Evolutionary conservation across 2,113 vertebrate species (phyloP).

Genomic region (Rana temporaria): DNA sequence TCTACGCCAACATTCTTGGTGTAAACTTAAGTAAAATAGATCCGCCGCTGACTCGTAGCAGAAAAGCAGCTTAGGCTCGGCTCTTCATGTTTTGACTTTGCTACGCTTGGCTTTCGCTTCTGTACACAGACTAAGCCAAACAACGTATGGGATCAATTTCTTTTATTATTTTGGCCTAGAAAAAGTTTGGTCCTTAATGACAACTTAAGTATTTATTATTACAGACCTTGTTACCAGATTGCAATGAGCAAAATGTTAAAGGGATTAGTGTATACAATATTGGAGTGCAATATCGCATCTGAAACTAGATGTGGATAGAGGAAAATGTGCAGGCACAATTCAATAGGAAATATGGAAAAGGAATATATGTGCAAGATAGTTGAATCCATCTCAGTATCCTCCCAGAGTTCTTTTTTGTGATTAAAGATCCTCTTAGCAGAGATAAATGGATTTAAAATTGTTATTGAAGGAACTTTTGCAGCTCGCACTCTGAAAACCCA

Average conservation of each 20-base stretch:
- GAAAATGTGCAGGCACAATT: too few relatives aligned
- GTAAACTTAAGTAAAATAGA: slow-evolving; percentile 63
- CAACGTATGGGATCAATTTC: slow-evolving; percentile 55
- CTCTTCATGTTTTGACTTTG: slow-evolving; percentile 61
- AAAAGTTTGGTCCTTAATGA: slow-evolving; percentile 59
- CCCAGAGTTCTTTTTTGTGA: too few relatives aligned
- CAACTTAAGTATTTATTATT: slow-evolving; percentile 51
- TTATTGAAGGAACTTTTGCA: too few relatives aligned
- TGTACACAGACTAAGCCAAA: slow-evolving; percentile 44
- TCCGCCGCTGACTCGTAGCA: neutral
- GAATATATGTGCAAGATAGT: too few relatives aligned
- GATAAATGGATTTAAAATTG: too few relatives aligned
- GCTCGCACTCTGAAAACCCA: too few relatives aligned
- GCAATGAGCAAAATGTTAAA: neutral
- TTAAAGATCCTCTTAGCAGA: too few relatives aligned
- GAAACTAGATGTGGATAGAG: too few relatives aligned
- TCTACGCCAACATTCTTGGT: slow-evolving; percentile 68
- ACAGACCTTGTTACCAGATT: slow-evolving; percentile 3
- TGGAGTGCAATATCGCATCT: too few relatives aligned
- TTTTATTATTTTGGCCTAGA: slow-evolving; percentile 56
- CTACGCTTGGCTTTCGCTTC: slow-evolving; percentile 11
- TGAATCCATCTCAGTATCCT: too few relatives aligned
- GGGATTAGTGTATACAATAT: neutral
- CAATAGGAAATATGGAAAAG: too few relatives aligned
- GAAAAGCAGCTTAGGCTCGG: slow-evolving; percentile 30